These are phyloP conservation scores for Aphelenchoides avenae DNA, from an alignment of 1,140 invertebrate species.

Conservation along the genomic window DNA sequence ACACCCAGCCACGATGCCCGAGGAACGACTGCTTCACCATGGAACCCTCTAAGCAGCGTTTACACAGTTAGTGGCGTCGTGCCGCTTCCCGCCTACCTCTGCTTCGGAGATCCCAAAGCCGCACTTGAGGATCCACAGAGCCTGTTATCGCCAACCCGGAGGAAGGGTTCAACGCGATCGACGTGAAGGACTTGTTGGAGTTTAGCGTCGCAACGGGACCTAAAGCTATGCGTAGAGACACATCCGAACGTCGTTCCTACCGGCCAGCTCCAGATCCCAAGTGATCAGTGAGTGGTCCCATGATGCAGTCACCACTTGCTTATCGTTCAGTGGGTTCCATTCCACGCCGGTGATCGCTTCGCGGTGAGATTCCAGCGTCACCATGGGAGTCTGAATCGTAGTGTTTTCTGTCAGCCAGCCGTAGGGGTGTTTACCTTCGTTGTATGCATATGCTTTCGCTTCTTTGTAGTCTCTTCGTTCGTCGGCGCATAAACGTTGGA, in stretches of 20 bases:
- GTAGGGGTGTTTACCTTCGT: slow-evolving; percentile 31
- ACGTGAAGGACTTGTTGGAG: slow-evolving; percentile 85
- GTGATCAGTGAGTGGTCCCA: slow-evolving; percentile 92
- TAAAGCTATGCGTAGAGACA: slow-evolving; percentile 10
- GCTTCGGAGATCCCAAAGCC: slow-evolving; percentile 83
- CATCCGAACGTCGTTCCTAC: slow-evolving; percentile 2
- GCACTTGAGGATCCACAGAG: slow-evolving; percentile 80
- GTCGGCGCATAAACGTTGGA: slow-evolving; percentile 12
- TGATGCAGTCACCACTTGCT: slow-evolving; percentile 71
- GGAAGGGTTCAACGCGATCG: slow-evolving; percentile 75
- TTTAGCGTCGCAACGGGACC: slow-evolving; percentile 42
- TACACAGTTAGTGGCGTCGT: slow-evolving; percentile 9
- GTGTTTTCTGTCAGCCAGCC: neutral
- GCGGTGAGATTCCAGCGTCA: slow-evolving; percentile 84
- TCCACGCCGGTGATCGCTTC: slow-evolving; percentile 78
- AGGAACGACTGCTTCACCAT: slow-evolving; percentile 80
- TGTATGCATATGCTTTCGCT: slow-evolving; percentile 13
- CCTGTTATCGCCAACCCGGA: slow-evolving; percentile 74
- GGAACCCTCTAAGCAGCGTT: slow-evolving; percentile 69
- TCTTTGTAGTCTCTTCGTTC: slow-evolving; percentile 36
- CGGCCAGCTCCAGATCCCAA: slow-evolving; percentile 76
- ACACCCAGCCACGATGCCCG: slow-evolving; percentile 86
- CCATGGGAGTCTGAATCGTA: slow-evolving; percentile 69
- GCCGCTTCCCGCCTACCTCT: slow-evolving; percentile 31
- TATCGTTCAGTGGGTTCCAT: slow-evolving; percentile 71